These are phyloP conservation scores for Hemicrepidius hirtus DNA, from an alignment of 2,888 invertebrate species.

Conservation along the genomic window DNA sequence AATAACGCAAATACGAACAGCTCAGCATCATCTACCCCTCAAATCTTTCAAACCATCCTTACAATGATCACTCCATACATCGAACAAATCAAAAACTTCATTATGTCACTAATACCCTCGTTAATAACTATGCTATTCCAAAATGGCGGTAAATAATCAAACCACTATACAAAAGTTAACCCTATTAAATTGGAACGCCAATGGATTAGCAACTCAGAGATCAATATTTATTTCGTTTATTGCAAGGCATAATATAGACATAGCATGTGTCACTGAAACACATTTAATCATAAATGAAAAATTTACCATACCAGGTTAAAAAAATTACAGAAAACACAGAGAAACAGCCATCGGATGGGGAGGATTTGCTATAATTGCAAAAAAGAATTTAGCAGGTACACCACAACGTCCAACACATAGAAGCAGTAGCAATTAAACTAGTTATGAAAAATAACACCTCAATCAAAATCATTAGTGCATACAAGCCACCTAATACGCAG, in stretches of 20 bases:
- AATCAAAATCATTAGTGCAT: too few species aligned
- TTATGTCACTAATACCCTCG: constrained; percentile 20
- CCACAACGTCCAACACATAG: too few species aligned
- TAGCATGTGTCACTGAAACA: constrained; percentile 24
- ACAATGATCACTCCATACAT: constrained; percentile 5
- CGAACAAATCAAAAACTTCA: constrained; percentile 25
- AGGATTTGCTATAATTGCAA: too few species aligned
- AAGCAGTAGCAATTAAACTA: too few species aligned
- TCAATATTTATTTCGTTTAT: constrained; percentile 9
- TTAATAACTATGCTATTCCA: constrained; percentile 8
- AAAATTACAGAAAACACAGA: too few species aligned
- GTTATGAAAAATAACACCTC: too few species aligned
- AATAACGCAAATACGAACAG: neutral
- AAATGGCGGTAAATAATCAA: constrained; percentile 25
- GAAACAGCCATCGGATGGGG: too few species aligned
- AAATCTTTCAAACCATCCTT: constrained; percentile 3
- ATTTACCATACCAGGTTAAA: constrained; percentile 13
- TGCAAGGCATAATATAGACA: neutral
- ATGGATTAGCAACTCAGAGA: constrained; percentile 12
- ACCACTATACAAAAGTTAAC: neutral
- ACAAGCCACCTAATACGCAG: too few species aligned
- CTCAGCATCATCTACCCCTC: neutral
- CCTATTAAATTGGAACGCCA: constrained; percentile 21
- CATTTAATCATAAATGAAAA: constrained; percentile 4
- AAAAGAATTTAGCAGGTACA: too few species aligned